Evolutionary conservation across 2,113 vertebrate species (phyloP).

Genomic region (Oreochromis spilurus): DNA sequence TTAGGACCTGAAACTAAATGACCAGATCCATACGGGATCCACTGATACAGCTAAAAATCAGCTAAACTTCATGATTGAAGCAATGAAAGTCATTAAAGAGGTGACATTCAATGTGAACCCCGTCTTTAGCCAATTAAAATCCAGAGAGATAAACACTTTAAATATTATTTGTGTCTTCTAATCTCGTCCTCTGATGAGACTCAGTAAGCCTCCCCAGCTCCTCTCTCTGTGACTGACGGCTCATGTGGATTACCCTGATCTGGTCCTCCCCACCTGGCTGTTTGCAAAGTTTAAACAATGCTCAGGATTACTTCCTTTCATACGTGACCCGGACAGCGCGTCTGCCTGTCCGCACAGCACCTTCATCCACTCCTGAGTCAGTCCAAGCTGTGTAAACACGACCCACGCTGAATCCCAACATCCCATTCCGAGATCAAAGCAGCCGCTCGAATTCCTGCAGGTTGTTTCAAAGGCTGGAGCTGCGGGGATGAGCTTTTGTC

Average conservation of each 20-base stretch:
- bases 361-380: slow-evolving; percentile 44
- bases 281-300: slow-evolving; percentile 21
- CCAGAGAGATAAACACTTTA: not conserved
- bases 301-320: slow-evolving; percentile 32
- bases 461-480: slow-evolving; percentile 50
- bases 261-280: slow-evolving; percentile 24
- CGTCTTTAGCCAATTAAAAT: not conserved
- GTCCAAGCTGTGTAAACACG: slow-evolving; percentile 61
- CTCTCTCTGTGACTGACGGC: not conserved
- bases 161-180: not conserved
- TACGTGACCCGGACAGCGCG: slow-evolving; percentile 17
- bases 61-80: not conserved
- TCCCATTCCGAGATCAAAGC: slow-evolving; percentile 55
- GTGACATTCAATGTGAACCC: not conserved
- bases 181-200: not conserved
- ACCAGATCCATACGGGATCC: not conserved
- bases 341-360: slow-evolving; percentile 37
- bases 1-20: not conserved
- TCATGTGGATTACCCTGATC: not conserved
- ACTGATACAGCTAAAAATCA: not conserved
- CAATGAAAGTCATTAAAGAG: not conserved
- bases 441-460: slow-evolving; percentile 48
- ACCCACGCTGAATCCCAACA: slow-evolving; percentile 26
- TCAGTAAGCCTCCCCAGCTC: not conserved
- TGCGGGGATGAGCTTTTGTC: slow-evolving; percentile 45